These are phyloP conservation scores for Aplocera efformata DNA, from an alignment of 2,888 invertebrate species.

Conservation along the genomic window DNA sequence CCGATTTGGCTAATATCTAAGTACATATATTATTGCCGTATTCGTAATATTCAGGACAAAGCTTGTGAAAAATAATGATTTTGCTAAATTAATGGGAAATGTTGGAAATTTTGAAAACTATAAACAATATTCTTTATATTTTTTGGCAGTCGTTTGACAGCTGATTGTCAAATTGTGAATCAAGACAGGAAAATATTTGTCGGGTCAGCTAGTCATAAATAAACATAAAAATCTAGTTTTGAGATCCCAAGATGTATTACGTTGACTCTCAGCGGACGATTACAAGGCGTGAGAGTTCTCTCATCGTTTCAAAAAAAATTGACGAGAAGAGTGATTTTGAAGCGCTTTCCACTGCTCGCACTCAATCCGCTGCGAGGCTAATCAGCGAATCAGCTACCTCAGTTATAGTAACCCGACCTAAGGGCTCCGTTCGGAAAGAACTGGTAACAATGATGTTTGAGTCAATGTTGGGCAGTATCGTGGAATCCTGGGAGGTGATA, in stretches of 20 bases:
- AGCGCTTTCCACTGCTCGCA: slow-evolving; percentile 32
- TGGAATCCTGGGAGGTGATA: slow-evolving; percentile 62
- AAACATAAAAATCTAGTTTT: too few relatives aligned
- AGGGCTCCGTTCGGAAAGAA: slow-evolving; percentile 54
- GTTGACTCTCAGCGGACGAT: slow-evolving; percentile 58
- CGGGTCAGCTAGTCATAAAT: too few relatives aligned
- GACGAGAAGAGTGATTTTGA: slow-evolving; percentile 31
- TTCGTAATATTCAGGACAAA: too few relatives aligned
- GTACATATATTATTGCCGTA: too few relatives aligned
- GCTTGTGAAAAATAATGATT: too few relatives aligned
- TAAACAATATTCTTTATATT: too few relatives aligned
- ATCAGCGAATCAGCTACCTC: slow-evolving; percentile 41
- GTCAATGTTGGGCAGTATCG: slow-evolving; percentile 60
- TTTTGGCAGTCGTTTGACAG: too few relatives aligned
- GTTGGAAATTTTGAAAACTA: too few relatives aligned
- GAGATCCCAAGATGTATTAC: slow-evolving; percentile 49
- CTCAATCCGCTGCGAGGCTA: slow-evolving; percentile 34
- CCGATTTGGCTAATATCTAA: too few relatives aligned
- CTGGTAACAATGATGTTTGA: slow-evolving; percentile 60
- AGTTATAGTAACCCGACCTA: slow-evolving; percentile 32
- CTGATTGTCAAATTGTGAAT: too few relatives aligned
- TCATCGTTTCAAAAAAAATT: slow-evolving; percentile 35
- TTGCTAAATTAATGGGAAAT: too few relatives aligned
- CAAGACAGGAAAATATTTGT: too few relatives aligned
- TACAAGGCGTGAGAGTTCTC: slow-evolving; percentile 64